phyloP scores from a whole-genome alignment of 2,888 invertebrate genomes.

The Drosophila yooni region DNA sequence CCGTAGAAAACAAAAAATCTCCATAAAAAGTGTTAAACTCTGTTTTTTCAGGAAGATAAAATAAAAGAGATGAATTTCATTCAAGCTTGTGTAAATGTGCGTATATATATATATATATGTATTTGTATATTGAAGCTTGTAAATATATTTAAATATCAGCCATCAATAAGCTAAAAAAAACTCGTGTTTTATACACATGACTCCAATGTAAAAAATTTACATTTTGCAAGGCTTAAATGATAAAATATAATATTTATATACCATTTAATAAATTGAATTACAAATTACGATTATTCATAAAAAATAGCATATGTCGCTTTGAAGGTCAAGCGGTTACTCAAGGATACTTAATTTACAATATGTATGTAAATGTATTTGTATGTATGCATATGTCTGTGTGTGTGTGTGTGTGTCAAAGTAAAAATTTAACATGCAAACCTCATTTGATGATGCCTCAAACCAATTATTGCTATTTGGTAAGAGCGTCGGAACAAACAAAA shows the following conservation, averaged over 20 bases:
- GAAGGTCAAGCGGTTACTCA: neutral
- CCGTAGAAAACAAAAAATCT: neutral
- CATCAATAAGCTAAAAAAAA: neutral
- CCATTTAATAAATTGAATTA: neutral
- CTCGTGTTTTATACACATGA: neutral
- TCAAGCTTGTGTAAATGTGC: too few species aligned
- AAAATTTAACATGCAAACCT: neutral
- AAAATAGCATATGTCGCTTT: neutral
- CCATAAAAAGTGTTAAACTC: neutral
- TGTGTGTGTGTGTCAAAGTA: neutral
- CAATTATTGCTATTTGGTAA: neutral
- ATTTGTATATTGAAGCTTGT: neutral
- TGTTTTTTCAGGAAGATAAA: neutral
- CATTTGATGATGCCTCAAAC: neutral
- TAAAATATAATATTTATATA: neutral
- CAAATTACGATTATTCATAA: neutral
- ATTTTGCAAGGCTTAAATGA: neutral
- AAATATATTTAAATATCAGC: neutral
- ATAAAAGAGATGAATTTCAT: neutral
- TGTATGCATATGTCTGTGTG: neutral
- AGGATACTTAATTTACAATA: neutral
- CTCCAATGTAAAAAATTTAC: neutral
- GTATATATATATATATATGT: neutral
- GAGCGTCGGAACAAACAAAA: neutral
- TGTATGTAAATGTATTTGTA: neutral